Evolutionary conservation across 2,113 vertebrate genomes (phyloP).

Genomic region (Lasiurus borealis): DNA sequence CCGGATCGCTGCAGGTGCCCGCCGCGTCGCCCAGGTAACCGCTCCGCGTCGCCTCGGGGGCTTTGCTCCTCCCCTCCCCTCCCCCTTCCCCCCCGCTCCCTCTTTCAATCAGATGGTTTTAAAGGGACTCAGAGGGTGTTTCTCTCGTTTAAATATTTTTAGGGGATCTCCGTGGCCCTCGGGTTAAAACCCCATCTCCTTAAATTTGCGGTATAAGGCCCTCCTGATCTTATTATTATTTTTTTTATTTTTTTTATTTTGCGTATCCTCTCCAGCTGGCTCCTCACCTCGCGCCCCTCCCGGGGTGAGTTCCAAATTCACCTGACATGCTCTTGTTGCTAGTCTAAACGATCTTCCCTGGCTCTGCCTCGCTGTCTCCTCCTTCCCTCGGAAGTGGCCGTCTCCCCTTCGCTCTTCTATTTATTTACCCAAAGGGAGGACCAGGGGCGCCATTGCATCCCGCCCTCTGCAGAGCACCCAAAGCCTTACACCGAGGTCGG

Average conservation of each 20-base stretch:
- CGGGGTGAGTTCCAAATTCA: not conserved
- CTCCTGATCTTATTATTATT: too few species aligned
- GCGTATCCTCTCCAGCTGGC: not conserved
- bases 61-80: not conserved
- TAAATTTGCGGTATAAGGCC: not conserved
- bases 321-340: constrained; percentile 12
- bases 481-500: accelerated
- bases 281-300: not conserved
- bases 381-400: not conserved
- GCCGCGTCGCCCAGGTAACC: not conserved
- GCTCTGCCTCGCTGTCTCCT: not conserved
- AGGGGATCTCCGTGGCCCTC: not conserved
- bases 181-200: not conserved
- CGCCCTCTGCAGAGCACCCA: too few species aligned
- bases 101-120: not conserved
- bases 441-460: not conserved
- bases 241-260: too few species aligned
- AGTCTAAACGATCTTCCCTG: not conserved
- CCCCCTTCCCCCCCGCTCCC: not conserved
- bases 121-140: not conserved
- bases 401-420: not conserved
- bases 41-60: too few species aligned
- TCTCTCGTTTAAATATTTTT: not conserved
- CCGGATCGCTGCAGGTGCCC: not conserved
- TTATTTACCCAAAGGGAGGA: not conserved